Conservation (phyloP, 1,140 invertebrate genomes). For the Babylonia areolata region DNA sequence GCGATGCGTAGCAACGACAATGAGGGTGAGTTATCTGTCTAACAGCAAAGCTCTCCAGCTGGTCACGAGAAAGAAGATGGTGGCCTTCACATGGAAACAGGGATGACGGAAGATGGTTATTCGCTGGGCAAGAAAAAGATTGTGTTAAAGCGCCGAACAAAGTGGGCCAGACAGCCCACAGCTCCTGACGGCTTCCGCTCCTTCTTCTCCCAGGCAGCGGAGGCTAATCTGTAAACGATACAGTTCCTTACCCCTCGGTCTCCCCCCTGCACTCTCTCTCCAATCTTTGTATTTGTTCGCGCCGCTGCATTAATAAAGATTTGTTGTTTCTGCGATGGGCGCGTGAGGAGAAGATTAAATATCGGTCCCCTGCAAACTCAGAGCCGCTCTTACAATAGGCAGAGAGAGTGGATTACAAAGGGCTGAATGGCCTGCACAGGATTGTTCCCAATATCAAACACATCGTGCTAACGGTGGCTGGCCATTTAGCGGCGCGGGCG, state of each 20-base stretch:
- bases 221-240: conserved; percentile 47
- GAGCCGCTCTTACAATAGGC: conserved; percentile 16
- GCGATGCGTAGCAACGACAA: no score
- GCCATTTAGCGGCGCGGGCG: conserved; percentile 6
- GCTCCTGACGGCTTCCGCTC: no score
- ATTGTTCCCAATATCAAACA: conserved; percentile 41
- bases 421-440: conserved; percentile 29
- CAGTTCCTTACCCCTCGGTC: conserved; percentile 10
- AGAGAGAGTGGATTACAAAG: conserved; percentile 29
- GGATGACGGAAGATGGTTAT: no score
- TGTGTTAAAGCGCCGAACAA: no score
- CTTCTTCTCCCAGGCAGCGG: conserved; percentile 7
- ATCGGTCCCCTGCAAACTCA: conserved; percentile 34
- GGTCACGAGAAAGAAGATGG: no score
- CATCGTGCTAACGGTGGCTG: conserved; percentile 27
- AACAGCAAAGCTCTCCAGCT: no score
- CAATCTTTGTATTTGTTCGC: conserved; percentile 41
- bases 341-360: conserved; percentile 40
- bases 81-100: no score
- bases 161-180: no score
- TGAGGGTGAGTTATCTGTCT: no score
- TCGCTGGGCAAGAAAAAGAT: no score
- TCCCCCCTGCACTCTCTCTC: background rate
- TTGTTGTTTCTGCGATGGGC: conserved; percentile 20
- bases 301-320: conserved; percentile 48